A percentile compares a stretch with the other conserved stretches of the same genome.
These are phyloP conservation scores for Leptoteleia sp. DNA, from an alignment of 1,140 invertebrate species.

Conservation along the genomic window DNA sequence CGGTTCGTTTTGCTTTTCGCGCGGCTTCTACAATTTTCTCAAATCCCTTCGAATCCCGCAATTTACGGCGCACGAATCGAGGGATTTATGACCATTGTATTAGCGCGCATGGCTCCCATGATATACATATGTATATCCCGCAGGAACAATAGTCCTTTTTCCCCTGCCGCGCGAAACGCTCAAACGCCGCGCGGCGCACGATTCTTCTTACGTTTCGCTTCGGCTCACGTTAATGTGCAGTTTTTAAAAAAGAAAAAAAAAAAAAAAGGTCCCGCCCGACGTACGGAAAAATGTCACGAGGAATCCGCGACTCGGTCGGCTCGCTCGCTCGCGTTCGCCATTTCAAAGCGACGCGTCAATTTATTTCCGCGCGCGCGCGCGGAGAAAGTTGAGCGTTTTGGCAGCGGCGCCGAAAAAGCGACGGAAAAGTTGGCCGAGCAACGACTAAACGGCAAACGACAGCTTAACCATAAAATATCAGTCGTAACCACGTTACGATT, in stretches of 20 bases:
- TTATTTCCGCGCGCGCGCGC: background rate
- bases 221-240: conserved; percentile 30
- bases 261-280: no score
- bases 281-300: conserved; percentile 40
- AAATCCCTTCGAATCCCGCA: conserved; percentile 63
- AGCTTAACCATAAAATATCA: background rate
- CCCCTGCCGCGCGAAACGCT: conserved; percentile 39
- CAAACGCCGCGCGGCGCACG: conserved; percentile 37
- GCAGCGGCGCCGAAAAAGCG: background rate
- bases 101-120: conserved; percentile 42
- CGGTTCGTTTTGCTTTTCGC: conserved; percentile 53
- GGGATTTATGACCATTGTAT: conserved; percentile 61
- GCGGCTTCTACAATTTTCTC: conserved; percentile 50
- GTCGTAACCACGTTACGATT: background rate
- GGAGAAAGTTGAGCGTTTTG: conserved; percentile 30
- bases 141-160: conserved; percentile 42
- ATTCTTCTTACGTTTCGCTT: conserved; percentile 41
- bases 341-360: conserved; percentile 25
- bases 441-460: conserved; percentile 14
- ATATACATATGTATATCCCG: conserved; percentile 56
- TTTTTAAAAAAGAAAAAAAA: no score
- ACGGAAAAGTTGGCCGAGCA: conserved; percentile 7
- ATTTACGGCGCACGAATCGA: conserved; percentile 64
- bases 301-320: conserved; percentile 13
- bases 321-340: conserved; percentile 6